Evolutionary conservation across 2,888 invertebrate genomes (phyloP).

Genomic region (Parnassius glacialis): DNA sequence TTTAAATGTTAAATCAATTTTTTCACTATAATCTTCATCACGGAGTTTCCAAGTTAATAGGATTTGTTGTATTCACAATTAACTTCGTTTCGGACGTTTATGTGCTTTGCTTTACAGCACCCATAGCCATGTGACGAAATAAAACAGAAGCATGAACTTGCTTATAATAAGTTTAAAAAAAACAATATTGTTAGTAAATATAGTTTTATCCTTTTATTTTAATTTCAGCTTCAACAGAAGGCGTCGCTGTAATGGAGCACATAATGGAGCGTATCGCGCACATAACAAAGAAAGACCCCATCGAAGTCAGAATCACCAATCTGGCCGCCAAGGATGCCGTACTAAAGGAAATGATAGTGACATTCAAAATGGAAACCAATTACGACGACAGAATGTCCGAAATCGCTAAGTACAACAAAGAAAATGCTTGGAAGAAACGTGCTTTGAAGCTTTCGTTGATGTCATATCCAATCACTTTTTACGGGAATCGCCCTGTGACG

Average conservation of each 20-base stretch:
- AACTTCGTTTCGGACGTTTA: too few relatives aligned
- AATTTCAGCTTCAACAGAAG: conserved; percentile 78
- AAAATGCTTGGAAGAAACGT: conserved; percentile 89
- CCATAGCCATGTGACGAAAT: too few relatives aligned
- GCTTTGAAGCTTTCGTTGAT: conserved; percentile 83
- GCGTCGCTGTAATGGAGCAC: conserved; percentile 78
- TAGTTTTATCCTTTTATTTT: neutral
- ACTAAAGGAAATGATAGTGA: conserved; percentile 75
- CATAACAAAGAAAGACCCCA: conserved; percentile 76
- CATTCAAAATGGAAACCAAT: conserved; percentile 79
- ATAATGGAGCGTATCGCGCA: conserved; percentile 85
- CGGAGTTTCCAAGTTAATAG: too few relatives aligned
- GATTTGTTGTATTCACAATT: too few relatives aligned
- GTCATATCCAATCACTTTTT: conserved; percentile 80
- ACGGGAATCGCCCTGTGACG: conserved; percentile 78
- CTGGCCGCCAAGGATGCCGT: conserved; percentile 52
- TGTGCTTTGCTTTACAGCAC: too few relatives aligned
- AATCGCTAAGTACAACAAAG: conserved; percentile 79
- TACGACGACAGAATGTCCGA: conserved; percentile 74
- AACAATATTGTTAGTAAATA: too few relatives aligned
- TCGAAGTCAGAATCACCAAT: conserved; percentile 80
- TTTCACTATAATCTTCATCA: too few relatives aligned
- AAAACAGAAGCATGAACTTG: too few relatives aligned
- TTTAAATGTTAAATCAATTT: too few relatives aligned
- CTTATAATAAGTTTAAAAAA: too few relatives aligned